Conservation (phyloP, 2,888 invertebrate genomes). For the Hetaerina titia region DNA sequence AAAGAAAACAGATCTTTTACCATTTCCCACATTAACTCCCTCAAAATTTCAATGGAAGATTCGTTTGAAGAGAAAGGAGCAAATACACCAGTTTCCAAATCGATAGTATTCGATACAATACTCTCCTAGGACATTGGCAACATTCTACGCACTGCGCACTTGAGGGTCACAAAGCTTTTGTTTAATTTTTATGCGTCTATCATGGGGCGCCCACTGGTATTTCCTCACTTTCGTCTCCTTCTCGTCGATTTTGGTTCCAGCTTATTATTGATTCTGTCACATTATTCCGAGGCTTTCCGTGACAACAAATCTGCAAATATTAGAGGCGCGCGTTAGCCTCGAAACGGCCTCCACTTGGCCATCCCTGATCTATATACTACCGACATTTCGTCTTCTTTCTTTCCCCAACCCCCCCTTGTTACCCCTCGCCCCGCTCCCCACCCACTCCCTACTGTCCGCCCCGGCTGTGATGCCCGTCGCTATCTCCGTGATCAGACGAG, state of each 20-base stretch:
- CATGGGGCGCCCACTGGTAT: too few relatives aligned
- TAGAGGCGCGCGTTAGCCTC: background rate
- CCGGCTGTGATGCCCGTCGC: constrained; percentile 59
- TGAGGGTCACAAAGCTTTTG: too few relatives aligned
- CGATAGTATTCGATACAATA: too few relatives aligned
- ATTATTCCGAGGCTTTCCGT: background rate
- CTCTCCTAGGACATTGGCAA: too few relatives aligned
- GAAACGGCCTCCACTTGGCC: background rate
- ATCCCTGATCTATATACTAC: constrained; percentile 72
- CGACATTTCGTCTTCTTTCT: constrained; percentile 74
- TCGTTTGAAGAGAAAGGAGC: too few relatives aligned
- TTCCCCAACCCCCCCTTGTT: constrained; percentile 71
- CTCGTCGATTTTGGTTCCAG: background rate
- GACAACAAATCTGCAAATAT: background rate
- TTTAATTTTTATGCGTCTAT: too few relatives aligned
- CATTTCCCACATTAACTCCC: too few relatives aligned
- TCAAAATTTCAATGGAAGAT: too few relatives aligned
- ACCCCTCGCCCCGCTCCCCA: constrained; percentile 68
- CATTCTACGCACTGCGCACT: too few relatives aligned
- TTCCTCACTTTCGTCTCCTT: too few relatives aligned
- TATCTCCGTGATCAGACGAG: constrained; percentile 68
- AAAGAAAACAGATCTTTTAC: too few relatives aligned
- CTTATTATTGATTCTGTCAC: background rate
- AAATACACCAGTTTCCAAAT: too few relatives aligned
- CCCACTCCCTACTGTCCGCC: constrained; percentile 48